A percentile compares a stretch with the other conserved stretches of the same genome.
Evolutionary conservation across 2,797 vertebrate genomes (phyloP).

Genomic region (Phalanger gymnotis): DNA sequence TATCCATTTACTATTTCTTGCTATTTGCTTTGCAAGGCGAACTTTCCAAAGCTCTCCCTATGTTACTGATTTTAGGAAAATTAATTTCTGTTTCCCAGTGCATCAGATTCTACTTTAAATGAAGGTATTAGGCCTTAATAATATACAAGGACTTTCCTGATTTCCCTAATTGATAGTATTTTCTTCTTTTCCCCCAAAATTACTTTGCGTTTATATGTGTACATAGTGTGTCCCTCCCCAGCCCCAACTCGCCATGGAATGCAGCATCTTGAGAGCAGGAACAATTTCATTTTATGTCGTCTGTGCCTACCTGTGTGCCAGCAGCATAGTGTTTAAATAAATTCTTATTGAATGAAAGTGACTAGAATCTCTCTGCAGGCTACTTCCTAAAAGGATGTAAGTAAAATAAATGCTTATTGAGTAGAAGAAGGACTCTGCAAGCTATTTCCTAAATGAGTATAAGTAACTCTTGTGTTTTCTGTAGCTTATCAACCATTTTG

Average conservation of each 20-base stretch:
- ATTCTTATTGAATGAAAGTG: neutral
- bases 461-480: constrained; percentile 40
- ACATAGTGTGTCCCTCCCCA: neutral
- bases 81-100: neutral
- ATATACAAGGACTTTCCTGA: constrained; percentile 44
- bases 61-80: constrained; percentile 56
- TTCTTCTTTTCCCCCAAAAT: constrained; percentile 27
- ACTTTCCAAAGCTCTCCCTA: neutral
- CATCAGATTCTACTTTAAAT: constrained; percentile 16
- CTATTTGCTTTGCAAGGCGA: neutral
- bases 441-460: constrained; percentile 47
- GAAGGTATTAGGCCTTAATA: neutral
- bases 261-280: neutral
- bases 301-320: neutral
- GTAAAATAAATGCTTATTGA: neutral
- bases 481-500: constrained; percentile 8
- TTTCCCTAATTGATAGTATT: constrained; percentile 28
- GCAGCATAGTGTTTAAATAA: neutral
- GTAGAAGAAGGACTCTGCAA: neutral
- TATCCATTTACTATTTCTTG: neutral
- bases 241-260: neutral
- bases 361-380: neutral
- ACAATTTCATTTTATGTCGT: neutral
- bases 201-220: neutral
- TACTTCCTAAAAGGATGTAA: neutral